Evolutionary conservation across 2,888 invertebrate genomes (phyloP).

Genomic region (Catocala sponsa): DNA sequence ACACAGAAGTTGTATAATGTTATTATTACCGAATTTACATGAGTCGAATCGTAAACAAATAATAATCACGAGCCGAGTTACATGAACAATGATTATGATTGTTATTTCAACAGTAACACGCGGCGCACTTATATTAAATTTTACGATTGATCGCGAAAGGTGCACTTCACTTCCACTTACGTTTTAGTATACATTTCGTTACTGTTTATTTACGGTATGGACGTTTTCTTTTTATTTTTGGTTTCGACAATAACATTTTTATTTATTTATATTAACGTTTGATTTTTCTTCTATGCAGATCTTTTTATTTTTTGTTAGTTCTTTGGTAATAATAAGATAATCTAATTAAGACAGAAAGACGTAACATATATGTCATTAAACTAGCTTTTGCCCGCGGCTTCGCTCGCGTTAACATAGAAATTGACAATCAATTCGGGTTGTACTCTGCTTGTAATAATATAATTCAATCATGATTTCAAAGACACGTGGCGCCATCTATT

Average conservation of each 20-base stretch:
- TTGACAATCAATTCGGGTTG: too few species aligned
- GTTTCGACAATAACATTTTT: neutral
- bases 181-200: slow-evolving; percentile 6
- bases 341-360: too few species aligned
- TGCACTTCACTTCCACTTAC: slow-evolving; percentile 18
- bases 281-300: too few species aligned
- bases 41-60: slow-evolving; percentile 26
- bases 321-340: too few species aligned
- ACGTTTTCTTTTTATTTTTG: neutral
- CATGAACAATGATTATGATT: slow-evolving; percentile 37
- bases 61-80: slow-evolving; percentile 25
- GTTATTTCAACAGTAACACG: slow-evolving; percentile 38
- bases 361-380: too few species aligned
- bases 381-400: too few species aligned
- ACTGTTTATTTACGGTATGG: neutral
- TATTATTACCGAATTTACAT: neutral
- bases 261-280: neutral
- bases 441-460: too few species aligned
- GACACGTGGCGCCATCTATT: too few species aligned
- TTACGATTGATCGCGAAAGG: slow-evolving; percentile 57
- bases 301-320: too few species aligned
- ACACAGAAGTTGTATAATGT: too few species aligned
- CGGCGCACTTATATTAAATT: slow-evolving; percentile 49
- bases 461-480: too few species aligned
- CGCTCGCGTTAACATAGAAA: too few species aligned